Percentiles rank a stretch among this genome's conserved stretches.
Evolutionary conservation across 2,888 invertebrate genomes (phyloP).

Genomic region (Phaonia tiefii): DNA sequence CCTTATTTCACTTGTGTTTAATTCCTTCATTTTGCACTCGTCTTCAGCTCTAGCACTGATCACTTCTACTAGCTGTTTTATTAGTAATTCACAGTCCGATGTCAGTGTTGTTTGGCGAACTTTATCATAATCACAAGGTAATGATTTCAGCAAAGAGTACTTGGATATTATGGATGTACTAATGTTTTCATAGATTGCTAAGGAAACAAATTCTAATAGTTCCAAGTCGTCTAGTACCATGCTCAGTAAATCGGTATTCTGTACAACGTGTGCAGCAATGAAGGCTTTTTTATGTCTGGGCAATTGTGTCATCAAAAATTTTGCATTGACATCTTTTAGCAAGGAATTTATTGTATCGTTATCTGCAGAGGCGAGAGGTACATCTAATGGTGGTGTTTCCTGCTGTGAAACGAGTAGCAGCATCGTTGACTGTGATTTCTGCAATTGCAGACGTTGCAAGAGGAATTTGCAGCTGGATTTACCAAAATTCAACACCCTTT

Average conservation of each 20-base stretch:
- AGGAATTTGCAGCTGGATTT: slow-evolving; percentile 75
- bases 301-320: slow-evolving; percentile 72
- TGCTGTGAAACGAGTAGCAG: slow-evolving; percentile 67
- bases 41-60: slow-evolving; percentile 49
- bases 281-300: slow-evolving; percentile 71
- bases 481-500: slow-evolving; percentile 79
- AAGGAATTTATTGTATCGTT: slow-evolving; percentile 64
- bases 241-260: slow-evolving; percentile 47
- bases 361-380: slow-evolving; percentile 37
- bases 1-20: slow-evolving; percentile 62
- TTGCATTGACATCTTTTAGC: slow-evolving; percentile 64
- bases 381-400: slow-evolving; percentile 25
- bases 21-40: slow-evolving; percentile 65
- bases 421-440: slow-evolving; percentile 70
- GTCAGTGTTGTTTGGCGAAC: slow-evolving; percentile 57
- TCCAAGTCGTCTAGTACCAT: slow-evolving; percentile 71
- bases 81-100: slow-evolving; percentile 58
- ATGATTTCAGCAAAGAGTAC: slow-evolving; percentile 68
- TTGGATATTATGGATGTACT: slow-evolving; percentile 66
- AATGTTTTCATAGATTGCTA: slow-evolving; percentile 71
- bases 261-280: slow-evolving; percentile 66
- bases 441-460: slow-evolving; percentile 75
- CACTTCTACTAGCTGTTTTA: slow-evolving; percentile 51
- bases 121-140: slow-evolving; percentile 67
- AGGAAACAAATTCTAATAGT: slow-evolving; percentile 72